Base-by-base conservation (phyloP, 1,140 invertebrate species). In the Bombus fervidus region DNA sequence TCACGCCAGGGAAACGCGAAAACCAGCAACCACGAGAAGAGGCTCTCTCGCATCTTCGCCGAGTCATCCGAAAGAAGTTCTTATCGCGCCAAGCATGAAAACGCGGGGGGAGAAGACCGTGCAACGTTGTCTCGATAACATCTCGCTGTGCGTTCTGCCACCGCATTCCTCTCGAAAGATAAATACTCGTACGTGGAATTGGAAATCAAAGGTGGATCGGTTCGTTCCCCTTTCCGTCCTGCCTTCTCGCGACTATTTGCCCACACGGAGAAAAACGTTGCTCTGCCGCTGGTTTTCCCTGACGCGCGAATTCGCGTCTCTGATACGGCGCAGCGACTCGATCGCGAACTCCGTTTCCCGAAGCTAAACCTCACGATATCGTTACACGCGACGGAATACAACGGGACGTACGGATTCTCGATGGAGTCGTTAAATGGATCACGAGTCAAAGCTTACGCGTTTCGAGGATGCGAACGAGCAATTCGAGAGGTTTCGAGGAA, bases 71-170 rank as follows among this genome's bases (percentile, higher is more conserved):
- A 73, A 73, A 73, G 15, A 8, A 25, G 39, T 22, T 18, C 41
- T 43, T 74, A 74, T 74, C 72, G 72, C 72, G n/a, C 15, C 18
- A 31, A n/a, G 31, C 4, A 74, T 31, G 72, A 74, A 74, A 74
- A 74, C 72, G 68, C 71, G 37, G 1, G 13, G 34, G 28, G n/a
- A 25, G 28, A 72, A 41, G 5, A 6, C 9, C 22, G 28, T 28
- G 71, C 39, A 12, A 1, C 39, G 41, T 47, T 12, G 39, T 3
- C 3, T 25, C 25, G 72, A 74, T 74, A 74, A 43, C 72, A 43
- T 74, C 72, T 74, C 72, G 15, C 69, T 3, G 37, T n/a, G 39
- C n/a, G 69, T 72, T 72, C 28, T 18, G 34, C 39, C 39, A 41
- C 28, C 3, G 28, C 72, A 1, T 73, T 73, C 39, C 37, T 9